Evolutionary conservation across 1,140 invertebrate genomes (phyloP), one percentile per base, ranked within the genome.

Genomic region (Drosophila asahinai): DNA sequence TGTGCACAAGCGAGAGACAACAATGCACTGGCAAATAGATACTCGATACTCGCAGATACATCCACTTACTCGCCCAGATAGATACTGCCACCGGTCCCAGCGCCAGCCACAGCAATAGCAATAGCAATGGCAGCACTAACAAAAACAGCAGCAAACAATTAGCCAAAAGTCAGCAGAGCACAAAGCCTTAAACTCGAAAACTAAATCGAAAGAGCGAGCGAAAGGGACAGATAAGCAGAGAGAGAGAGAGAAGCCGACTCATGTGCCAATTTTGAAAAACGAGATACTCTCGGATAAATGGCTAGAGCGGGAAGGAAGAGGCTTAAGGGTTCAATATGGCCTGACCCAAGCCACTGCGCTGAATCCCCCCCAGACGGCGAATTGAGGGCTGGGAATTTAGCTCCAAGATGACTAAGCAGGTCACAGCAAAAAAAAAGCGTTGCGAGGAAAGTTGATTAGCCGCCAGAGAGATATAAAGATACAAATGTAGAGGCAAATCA

Each of bases 1-100:
- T 89, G 83, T 82, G 82, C 58, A 82, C 77, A 84, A 76, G 80
- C 72, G 76, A 79, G 76, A 79, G 73, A 81, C 61, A 73, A 73
- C 70, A 73, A 61, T 73, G 67, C 70, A 60, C 42, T 60, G 36
- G 54, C 67, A 61, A 72, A 73, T 72, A 72, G 70, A 73, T 73
- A 64, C 58, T 74, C 64, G 75, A 75, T 71, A 63, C 55, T 64
- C 52, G n/a, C 47, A 82, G 67, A 64, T 68, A 83, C 67, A 57
- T 45, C 40, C 49, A 66, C 57, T 52, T 40, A 14, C 57, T 49
- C 63, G 58, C 49, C 33, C 52, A 59, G 27, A 65, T 45, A 78
- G 61, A 78, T 52, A 77, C 79, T 63, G 22, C 66, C 38, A 43
- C 40, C 19, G 19, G 19, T 19, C 19, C 19, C 33, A n/a, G 17